Conservation (phyloP, 2,113 vertebrate genomes). For the Cheilinus undulatus region DNA sequence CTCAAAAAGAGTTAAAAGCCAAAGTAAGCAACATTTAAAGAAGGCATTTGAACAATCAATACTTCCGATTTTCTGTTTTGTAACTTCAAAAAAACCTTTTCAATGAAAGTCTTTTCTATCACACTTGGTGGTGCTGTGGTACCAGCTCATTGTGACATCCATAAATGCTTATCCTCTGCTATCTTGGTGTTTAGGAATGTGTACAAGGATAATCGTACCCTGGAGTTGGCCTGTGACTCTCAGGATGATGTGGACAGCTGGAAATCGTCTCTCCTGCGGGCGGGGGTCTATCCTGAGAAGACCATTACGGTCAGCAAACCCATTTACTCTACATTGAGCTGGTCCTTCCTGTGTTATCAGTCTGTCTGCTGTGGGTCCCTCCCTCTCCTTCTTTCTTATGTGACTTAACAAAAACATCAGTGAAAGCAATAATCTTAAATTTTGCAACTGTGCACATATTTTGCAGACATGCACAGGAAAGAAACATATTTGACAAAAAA, state of each 20-base stretch:
- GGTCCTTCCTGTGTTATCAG: background rate
- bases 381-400: too few relatives aligned
- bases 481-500: too few relatives aligned
- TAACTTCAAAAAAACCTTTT: background rate
- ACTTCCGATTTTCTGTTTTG: conserved; percentile 38
- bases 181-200: conserved; percentile 87
- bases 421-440: too few relatives aligned
- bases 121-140: background rate
- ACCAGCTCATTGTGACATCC: background rate
- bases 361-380: background rate
- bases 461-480: too few relatives aligned
- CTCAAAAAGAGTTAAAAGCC: too few relatives aligned
- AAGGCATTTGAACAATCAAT: conserved; percentile 19
- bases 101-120: background rate
- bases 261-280: conserved; percentile 95
- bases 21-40: conserved; percentile 16
- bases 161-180: conserved; percentile 1
- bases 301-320: conserved; percentile 84
- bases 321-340: background rate
- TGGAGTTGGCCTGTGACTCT: conserved; percentile 95
- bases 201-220: conserved; percentile 97
- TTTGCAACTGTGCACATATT: too few relatives aligned
- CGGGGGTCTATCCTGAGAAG: conserved; percentile 96
- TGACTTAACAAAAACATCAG: too few relatives aligned
- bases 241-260: conserved; percentile 98